These are phyloP conservation scores for Scaptomyza graminum DNA, from an alignment of 1,140 invertebrate genomes.

Conservation along the genomic window DNA sequence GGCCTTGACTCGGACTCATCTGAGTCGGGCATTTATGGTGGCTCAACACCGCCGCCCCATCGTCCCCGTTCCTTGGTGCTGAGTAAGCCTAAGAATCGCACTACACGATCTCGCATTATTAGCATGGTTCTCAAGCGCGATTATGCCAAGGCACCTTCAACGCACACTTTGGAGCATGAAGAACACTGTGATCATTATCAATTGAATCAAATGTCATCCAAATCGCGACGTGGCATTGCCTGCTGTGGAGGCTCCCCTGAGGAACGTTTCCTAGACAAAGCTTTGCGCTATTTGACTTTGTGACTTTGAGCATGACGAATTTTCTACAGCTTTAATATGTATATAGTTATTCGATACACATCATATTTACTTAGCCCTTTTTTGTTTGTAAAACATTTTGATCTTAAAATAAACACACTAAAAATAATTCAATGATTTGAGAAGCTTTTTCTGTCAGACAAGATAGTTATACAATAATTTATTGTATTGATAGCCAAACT, in stretches of 20 bases:
- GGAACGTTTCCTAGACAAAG: slow-evolving; percentile 67
- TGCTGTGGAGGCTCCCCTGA: slow-evolving; percentile 41
- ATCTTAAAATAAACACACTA: no score
- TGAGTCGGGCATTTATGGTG: slow-evolving; percentile 65
- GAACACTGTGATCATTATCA: slow-evolving; percentile 36
- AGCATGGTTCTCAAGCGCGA: slow-evolving; percentile 69
- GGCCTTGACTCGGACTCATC: slow-evolving; percentile 47
- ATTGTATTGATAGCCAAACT: no score
- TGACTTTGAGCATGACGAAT: slow-evolving; percentile 21
- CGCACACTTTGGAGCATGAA: slow-evolving; percentile 7
- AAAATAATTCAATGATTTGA: no score
- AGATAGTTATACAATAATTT: no score
- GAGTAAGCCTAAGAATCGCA: slow-evolving; percentile 40
- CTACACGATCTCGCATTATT: slow-evolving; percentile 66
- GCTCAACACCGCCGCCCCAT: slow-evolving; percentile 13
- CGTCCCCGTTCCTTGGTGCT: slow-evolving; percentile 56
- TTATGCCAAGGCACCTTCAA: slow-evolving; percentile 19
- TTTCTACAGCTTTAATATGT: slow-evolving; percentile 19
- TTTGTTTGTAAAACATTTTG: no score
- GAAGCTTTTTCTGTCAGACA: no score
- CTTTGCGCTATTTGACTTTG: slow-evolving; percentile 76
- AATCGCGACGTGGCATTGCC: slow-evolving; percentile 45
- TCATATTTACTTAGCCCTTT: no score
- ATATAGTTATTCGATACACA: not conserved
- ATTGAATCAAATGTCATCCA: slow-evolving; percentile 19